These are phyloP conservation scores for Sinocyclocheilus rhinocerous DNA, from an alignment of 2,113 vertebrate species.

Conservation along the genomic window DNA sequence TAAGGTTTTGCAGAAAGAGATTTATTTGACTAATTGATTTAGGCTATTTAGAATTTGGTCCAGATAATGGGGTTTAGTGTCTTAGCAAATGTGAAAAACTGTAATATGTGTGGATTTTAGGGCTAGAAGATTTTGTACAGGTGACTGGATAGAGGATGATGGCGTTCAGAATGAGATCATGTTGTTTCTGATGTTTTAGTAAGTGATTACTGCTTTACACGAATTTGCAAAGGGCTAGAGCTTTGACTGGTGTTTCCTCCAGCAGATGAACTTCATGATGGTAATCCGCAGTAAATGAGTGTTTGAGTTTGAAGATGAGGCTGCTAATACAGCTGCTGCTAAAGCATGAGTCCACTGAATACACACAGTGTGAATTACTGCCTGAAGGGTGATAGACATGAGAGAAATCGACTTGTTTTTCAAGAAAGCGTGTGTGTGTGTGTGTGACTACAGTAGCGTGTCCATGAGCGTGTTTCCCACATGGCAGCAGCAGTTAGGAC, in stretches of 20 bases:
- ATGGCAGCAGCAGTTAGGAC: neutral
- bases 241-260: neutral
- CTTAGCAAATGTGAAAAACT: too few relatives aligned
- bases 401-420: neutral
- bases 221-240: too few relatives aligned
- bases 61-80: too few relatives aligned
- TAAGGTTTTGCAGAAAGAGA: too few relatives aligned
- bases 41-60: too few relatives aligned
- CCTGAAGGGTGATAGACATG: neutral
- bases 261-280: neutral
- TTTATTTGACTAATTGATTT: too few relatives aligned
- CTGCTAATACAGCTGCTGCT: neutral
- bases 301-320: neutral
- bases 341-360: neutral
- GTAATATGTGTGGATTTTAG: neutral
- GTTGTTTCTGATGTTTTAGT: neutral
- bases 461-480: constrained; percentile 10
- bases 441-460: constrained; percentile 8
- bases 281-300: neutral
- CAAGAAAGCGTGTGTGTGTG: neutral
- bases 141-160: neutral
- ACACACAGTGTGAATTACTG: neutral
- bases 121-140: neutral
- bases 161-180: neutral
- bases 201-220: too few relatives aligned